phyloP scores from a whole-genome alignment of 2,888 invertebrate species.

The Latheticus oryzae region DNA sequence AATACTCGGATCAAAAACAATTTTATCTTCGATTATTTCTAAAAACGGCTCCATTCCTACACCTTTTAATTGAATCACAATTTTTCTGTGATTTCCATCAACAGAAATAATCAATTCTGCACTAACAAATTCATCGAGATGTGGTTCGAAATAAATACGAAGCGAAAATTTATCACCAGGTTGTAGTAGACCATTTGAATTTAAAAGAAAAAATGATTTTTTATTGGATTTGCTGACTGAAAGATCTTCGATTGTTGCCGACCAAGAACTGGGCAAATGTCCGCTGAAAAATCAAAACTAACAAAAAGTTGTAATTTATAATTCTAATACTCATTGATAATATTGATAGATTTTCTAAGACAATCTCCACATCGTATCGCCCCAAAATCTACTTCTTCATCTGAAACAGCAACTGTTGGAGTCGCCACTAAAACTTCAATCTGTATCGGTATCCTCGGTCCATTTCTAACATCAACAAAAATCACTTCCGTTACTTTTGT shows the following conservation, averaged over 20 bases:
- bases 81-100: constrained; percentile 68
- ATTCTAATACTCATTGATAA: constrained; percentile 69
- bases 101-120: constrained; percentile 61
- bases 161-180: constrained; percentile 68
- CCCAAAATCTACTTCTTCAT: constrained; percentile 68
- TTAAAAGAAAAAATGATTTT: constrained; percentile 55
- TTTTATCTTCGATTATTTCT: constrained; percentile 66
- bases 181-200: constrained; percentile 66
- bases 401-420: constrained; percentile 68
- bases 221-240: constrained; percentile 47
- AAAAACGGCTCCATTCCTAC: constrained; percentile 69
- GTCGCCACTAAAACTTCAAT: constrained; percentile 71
- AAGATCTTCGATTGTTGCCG: constrained; percentile 64
- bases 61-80: constrained; percentile 68
- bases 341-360: constrained; percentile 67
- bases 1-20: constrained; percentile 73
- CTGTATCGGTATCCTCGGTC: constrained; percentile 70
- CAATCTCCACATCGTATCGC: constrained; percentile 72
- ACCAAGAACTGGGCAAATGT: constrained; percentile 70
- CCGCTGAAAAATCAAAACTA: constrained; percentile 65
- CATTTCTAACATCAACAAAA: constrained; percentile 65
- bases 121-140: constrained; percentile 64
- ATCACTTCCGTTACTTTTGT: constrained; percentile 53
- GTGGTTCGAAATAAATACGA: constrained; percentile 71
- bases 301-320: neutral